Conservation (phyloP, 2,888 invertebrate genomes). For the Drosophila seclusa region DNA sequence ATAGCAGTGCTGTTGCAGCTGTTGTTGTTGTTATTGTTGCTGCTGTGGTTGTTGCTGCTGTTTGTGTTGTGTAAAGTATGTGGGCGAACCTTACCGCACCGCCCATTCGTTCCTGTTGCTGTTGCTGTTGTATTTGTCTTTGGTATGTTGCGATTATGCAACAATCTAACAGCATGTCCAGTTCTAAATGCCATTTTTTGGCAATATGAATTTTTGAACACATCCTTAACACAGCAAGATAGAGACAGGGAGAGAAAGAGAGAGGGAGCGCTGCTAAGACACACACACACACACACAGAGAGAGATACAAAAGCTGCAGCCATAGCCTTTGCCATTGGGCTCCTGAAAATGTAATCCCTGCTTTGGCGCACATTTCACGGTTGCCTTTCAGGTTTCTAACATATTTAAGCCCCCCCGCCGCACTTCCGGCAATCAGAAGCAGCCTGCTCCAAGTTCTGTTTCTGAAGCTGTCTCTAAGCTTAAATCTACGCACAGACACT, state of each 20-base stretch:
- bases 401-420: conserved; percentile 44
- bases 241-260: neutral
- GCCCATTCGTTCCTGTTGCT: conserved; percentile 4
- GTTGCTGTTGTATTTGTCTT: conserved; percentile 30
- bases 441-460: conserved; percentile 10
- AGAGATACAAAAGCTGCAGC: conserved; percentile 20
- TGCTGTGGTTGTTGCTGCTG: neutral
- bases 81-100: conserved; percentile 30
- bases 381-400: conserved; percentile 49
- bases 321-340: conserved; percentile 30
- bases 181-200: conserved; percentile 50
- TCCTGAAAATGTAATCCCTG: conserved; percentile 53
- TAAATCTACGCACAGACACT: conserved; percentile 8
- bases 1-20: conserved; percentile 30
- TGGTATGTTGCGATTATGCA: conserved; percentile 59
- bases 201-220: conserved; percentile 62
- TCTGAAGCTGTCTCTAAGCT: conserved; percentile 26
- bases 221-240: conserved; percentile 17
- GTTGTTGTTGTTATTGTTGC: neutral
- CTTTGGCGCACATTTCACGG: conserved; percentile 59
- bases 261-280: conserved; percentile 31
- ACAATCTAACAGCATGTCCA: conserved; percentile 55
- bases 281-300: conserved; percentile 12
- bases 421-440: conserved; percentile 20
- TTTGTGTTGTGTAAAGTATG: conserved; percentile 37